Base-by-base conservation (phyloP, 2,113 vertebrate genomes). In the Myiopsitta monachus region DNA sequence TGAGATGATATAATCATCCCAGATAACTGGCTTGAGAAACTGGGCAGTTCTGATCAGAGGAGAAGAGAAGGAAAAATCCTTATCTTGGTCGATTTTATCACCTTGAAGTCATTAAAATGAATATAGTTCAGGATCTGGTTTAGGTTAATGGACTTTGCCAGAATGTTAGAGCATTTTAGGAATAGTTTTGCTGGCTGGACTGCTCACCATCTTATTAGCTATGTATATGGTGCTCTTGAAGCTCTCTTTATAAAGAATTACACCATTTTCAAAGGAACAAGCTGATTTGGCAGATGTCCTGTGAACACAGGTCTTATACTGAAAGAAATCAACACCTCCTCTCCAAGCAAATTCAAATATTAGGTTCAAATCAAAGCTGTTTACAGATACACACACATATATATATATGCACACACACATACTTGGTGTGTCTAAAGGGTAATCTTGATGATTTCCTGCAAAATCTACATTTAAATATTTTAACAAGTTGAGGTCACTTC, bases 371-470 rank as follows among this genome's bases (percentile, higher is more conserved):
- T 80, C 57, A 30, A 47, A 91, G 38, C 16, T 80, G 21, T 83
- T 14, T 63, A 63, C 63, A 76, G 63, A 83, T 55, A 72, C 44
- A 72, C 44, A 72, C 75, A 85, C 83, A 67, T 79, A 17, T 54
- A 18, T 8, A 19, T 4, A 18, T 3, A 30, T 4, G 18, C 10
- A 54, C 10, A 31, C 30, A 31, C 30, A 31, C 54, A 33, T 18
- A 36, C 7, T 28, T 14, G 23, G 9, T 30, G 5, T 70, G 63
- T 76, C 79, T 91, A 83, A 79, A 70, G 52, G 73, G 84, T 91
- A 83, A 83, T 91, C 33, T 36, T 91, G 85, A 88, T 1, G 8
- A 79, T 91, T 93, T 90, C 87, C 93, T 88, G 74, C 70, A 94
- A 88, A 96, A 83, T 3, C 1, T 79, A 43, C 22, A 8, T 70